These are phyloP conservation scores for Iphiclides podalirius DNA, from an alignment of 2,888 invertebrate species.

Conservation along the genomic window DNA sequence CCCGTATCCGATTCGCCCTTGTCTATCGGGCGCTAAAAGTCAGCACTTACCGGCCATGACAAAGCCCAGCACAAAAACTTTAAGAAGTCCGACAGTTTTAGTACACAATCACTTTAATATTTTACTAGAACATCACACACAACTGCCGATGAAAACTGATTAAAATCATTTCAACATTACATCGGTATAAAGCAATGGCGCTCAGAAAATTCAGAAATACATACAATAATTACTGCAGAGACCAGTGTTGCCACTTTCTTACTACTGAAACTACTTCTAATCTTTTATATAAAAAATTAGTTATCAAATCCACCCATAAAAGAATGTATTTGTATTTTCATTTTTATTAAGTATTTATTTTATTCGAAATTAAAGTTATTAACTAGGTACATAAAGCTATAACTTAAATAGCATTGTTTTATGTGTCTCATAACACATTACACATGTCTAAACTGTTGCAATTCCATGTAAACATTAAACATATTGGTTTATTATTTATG, in stretches of 20 bases:
- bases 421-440: not conserved
- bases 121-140: constrained; percentile 79
- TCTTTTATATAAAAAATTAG: not conserved
- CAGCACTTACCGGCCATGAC: constrained; percentile 91
- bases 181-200: constrained; percentile 80
- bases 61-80: constrained; percentile 81
- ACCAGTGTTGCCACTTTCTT: constrained; percentile 54
- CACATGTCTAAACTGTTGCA: too few species aligned
- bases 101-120: constrained; percentile 74
- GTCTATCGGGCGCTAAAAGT: constrained; percentile 79
- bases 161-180: constrained; percentile 80
- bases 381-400: too few species aligned
- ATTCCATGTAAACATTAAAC: too few species aligned
- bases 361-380: not conserved
- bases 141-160: constrained; percentile 81
- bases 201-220: constrained; percentile 77
- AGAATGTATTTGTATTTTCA: too few species aligned
- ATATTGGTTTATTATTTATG: too few species aligned
- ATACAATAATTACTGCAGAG: constrained; percentile 76
- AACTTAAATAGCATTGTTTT: too few species aligned
- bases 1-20: constrained; percentile 80
- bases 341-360: too few species aligned
- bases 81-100: constrained; percentile 76
- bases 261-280: constrained; percentile 40
- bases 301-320: too few species aligned